Evolutionary conservation across 2,888 invertebrate genomes (phyloP).

Genomic region (Melanophora roralis): DNA sequence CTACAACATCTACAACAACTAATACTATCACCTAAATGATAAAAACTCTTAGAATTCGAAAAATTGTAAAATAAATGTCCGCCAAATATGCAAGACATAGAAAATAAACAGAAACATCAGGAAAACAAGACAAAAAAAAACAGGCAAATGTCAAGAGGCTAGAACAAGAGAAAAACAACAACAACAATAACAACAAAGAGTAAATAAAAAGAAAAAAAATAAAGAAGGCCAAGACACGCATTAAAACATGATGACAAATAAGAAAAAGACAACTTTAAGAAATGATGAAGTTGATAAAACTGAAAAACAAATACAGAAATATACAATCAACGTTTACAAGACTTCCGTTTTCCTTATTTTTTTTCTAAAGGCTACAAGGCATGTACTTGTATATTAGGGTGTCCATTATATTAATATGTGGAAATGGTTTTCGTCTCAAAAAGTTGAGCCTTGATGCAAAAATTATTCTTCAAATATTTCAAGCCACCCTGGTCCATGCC

Average conservation of each 20-base stretch:
- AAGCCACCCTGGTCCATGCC: too few species aligned
- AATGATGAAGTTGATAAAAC: conserved; percentile 5
- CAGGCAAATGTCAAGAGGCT: conserved; percentile 58
- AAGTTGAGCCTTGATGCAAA: too few species aligned
- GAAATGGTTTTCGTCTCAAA: too few species aligned
- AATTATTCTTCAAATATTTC: too few species aligned
- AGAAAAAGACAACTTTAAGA: conserved; percentile 25
- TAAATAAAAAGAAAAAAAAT: conserved; percentile 6
- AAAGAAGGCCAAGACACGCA: conserved; percentile 31
- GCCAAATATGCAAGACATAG: conserved; percentile 48
- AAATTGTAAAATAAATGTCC: conserved; percentile 57
- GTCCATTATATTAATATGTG: too few species aligned
- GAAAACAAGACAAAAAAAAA: conserved; percentile 32
- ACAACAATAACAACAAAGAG: too few species aligned
- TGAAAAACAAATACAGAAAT: background rate
- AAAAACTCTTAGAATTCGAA: conserved; percentile 27
- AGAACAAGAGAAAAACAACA: conserved; percentile 1
- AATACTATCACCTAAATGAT: background rate
- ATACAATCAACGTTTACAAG: conserved; percentile 45
- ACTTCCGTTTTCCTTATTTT: conserved; percentile 53
- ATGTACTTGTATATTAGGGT: too few species aligned
- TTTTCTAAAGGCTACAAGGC: too few species aligned
- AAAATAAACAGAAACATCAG: conserved; percentile 13
- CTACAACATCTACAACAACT: too few species aligned
- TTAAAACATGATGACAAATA: conserved; percentile 34